Evolutionary conservation across 2,113 vertebrate species (phyloP).

Genomic region (Calidris pygmaea): DNA sequence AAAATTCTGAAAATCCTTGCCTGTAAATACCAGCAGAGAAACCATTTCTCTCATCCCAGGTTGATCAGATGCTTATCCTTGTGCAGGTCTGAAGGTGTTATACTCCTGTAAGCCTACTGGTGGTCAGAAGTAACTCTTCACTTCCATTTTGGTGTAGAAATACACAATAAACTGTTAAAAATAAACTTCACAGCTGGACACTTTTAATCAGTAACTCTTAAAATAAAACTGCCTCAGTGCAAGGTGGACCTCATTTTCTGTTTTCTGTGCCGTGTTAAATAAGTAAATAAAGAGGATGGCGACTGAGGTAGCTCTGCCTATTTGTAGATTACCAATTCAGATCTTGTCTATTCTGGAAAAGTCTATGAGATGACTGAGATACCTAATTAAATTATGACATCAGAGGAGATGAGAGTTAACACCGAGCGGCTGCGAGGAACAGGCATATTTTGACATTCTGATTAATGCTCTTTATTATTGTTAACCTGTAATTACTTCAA

Average conservation of each 20-base stretch:
- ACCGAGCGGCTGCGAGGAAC: neutral
- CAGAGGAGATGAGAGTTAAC: conserved; percentile 38
- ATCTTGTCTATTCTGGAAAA: neutral
- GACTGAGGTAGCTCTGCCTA: neutral
- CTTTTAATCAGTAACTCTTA: neutral
- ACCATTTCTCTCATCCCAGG: neutral
- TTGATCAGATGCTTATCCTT: neutral
- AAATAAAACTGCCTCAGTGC: neutral
- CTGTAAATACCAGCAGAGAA: neutral
- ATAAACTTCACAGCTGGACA: conserved; percentile 24
- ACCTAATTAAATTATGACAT: conserved; percentile 34
- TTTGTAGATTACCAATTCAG: neutral
- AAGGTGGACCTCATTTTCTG: neutral
- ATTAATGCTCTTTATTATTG: conserved; percentile 41
- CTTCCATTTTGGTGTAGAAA: neutral
- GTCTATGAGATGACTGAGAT: neutral
- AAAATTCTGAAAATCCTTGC: neutral
- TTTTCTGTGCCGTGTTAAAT: neutral
- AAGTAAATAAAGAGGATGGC: neutral
- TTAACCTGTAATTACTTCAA: conserved; percentile 25
- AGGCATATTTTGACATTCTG: conserved; percentile 45
- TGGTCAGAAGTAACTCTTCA: neutral
- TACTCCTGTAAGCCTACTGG: neutral
- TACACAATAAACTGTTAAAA: neutral
- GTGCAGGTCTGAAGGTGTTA: neutral